Percentiles rank a stretch among this genome's conserved stretches.
Conservation (phyloP, 1,140 invertebrate species). For the Leptopilina boulardi region DNA sequence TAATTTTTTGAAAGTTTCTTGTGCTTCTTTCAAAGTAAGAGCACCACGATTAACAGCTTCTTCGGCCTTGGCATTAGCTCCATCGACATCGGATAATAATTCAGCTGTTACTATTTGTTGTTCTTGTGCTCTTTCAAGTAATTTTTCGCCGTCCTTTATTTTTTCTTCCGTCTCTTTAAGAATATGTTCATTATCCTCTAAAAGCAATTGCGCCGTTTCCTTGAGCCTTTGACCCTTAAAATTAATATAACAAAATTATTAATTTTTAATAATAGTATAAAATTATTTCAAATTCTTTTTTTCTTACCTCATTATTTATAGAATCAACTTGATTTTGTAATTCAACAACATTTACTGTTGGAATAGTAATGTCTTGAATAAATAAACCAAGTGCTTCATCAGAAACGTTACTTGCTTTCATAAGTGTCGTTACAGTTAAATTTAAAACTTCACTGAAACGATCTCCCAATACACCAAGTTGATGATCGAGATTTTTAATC, state of each 20-base stretch:
- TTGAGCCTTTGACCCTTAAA: slow-evolving; percentile 80
- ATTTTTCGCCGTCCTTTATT: slow-evolving; percentile 72
- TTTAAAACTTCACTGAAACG: slow-evolving; percentile 78
- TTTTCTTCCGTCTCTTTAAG: slow-evolving; percentile 81
- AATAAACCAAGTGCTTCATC: slow-evolving; percentile 88
- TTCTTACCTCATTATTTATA: slow-evolving; percentile 78
- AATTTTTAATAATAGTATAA: slow-evolving; percentile 13
- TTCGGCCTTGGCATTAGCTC: slow-evolving; percentile 84
- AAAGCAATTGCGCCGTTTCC: slow-evolving; percentile 80
- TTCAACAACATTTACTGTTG: slow-evolving; percentile 83
- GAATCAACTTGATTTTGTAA: slow-evolving; percentile 82
- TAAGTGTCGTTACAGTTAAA: slow-evolving; percentile 83
- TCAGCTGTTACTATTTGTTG: slow-evolving; percentile 81
- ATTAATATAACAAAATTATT: slow-evolving; percentile 37
- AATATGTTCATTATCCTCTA: slow-evolving; percentile 78
- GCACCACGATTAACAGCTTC: slow-evolving; percentile 90
- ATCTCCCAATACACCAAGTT: slow-evolving; percentile 77
- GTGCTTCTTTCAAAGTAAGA: slow-evolving; percentile 90
- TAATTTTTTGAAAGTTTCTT: slow-evolving; percentile 89
- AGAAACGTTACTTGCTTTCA: slow-evolving; percentile 84
- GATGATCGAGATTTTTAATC: slow-evolving; percentile 80
- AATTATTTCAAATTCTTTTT: slow-evolving; percentile 19
- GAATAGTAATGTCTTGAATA: slow-evolving; percentile 84
- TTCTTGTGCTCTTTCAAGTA: slow-evolving; percentile 76
- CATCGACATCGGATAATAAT: slow-evolving; percentile 82